Evolutionary conservation across 2,113 vertebrate species (phyloP).

Genomic region (Toxotes jaculatrix): DNA sequence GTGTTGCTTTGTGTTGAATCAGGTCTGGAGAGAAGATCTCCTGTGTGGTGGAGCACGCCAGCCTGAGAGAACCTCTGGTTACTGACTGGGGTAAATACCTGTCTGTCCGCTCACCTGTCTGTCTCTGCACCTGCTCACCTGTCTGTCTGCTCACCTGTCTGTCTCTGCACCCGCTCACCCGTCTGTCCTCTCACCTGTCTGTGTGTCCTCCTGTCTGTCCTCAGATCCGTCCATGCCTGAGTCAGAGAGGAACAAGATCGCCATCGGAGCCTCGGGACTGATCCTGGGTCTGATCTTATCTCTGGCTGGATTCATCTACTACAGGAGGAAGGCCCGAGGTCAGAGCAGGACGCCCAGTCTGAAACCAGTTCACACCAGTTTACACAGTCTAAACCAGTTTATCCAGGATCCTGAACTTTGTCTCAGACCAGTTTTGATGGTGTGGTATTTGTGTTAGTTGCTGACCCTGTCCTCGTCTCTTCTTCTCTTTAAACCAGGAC

Average conservation of each 20-base stretch:
- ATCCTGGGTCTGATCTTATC: constrained; percentile 70
- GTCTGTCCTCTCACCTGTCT: background rate
- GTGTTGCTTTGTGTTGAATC: constrained; percentile 25
- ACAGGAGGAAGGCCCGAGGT: constrained; percentile 59
- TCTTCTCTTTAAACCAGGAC: constrained; percentile 23
- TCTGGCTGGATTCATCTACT: constrained; percentile 76
- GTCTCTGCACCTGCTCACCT: background rate
- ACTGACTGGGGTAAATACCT: constrained; percentile 57
- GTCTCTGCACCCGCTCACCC: no score
- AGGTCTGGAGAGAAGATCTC: constrained; percentile 64
- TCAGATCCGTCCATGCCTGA: constrained; percentile 65
- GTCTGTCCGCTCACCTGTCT: constrained; percentile 16
- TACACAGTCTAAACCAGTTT: no score
- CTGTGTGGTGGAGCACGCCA: constrained; percentile 65
- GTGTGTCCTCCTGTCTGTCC: background rate
- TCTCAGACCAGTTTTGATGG: background rate
- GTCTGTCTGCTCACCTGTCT: background rate
- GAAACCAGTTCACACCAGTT: background rate
- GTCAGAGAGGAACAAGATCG: constrained; percentile 56
- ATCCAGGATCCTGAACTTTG: no score
- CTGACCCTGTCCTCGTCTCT: background rate
- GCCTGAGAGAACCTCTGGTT: constrained; percentile 42
- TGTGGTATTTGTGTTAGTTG: background rate
- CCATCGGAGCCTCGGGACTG: constrained; percentile 67
- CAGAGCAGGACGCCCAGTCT: constrained; percentile 30